Conservation (phyloP, 2,113 vertebrate species). For the Psilopogon haemacephalus region DNA sequence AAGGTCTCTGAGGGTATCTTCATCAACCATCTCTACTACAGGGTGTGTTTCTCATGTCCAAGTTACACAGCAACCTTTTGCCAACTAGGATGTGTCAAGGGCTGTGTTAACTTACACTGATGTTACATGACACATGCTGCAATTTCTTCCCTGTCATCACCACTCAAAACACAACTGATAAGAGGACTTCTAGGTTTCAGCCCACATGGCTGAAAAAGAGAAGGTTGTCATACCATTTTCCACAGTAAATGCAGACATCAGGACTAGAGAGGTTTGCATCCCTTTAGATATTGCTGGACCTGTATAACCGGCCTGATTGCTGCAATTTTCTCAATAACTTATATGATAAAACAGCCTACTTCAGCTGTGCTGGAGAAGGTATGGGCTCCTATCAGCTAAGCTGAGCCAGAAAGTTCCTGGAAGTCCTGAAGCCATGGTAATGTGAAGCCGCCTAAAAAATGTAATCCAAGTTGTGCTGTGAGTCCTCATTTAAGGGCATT, state of each 20-base stretch:
- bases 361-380: background rate
- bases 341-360: background rate
- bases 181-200: background rate
- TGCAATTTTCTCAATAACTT: background rate
- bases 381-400: background rate
- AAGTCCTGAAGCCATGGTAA: background rate
- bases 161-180: background rate
- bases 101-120: background rate
- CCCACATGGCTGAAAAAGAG: background rate
- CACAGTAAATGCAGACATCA: background rate
- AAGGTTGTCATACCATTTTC: background rate
- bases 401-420: background rate
- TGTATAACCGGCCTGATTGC: background rate
- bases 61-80: background rate
- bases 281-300: background rate
- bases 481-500: background rate
- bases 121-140: background rate
- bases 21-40: background rate
- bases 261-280: background rate
- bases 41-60: background rate
- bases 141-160: background rate
- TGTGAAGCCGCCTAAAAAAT: background rate
- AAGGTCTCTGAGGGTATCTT: background rate
- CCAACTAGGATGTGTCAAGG: background rate
- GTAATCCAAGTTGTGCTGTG: background rate